phyloP scores from a whole-genome alignment of 2,113 vertebrate genomes.

The Psephotus haematonotus region DNA sequence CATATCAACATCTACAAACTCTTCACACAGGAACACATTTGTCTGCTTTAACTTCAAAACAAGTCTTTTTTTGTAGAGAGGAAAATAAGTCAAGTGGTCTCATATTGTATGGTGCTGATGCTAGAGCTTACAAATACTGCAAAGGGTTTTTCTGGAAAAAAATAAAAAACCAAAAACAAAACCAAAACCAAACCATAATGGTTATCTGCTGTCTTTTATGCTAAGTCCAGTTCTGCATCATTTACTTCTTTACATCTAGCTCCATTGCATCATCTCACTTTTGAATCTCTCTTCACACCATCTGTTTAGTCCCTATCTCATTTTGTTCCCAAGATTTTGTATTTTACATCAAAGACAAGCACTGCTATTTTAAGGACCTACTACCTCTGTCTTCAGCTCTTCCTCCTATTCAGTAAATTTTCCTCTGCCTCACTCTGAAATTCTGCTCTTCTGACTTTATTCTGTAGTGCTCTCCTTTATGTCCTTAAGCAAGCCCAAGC shows the following conservation, averaged over 20 bases:
- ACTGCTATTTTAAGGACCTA: slow-evolving; percentile 24
- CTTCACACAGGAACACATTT: background rate
- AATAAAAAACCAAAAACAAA: background rate
- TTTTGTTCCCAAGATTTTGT: slow-evolving; percentile 49
- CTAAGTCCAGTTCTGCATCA: slow-evolving; percentile 12
- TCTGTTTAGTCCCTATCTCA: slow-evolving; percentile 38
- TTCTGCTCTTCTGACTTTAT: background rate
- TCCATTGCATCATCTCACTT: background rate
- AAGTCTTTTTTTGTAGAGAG: background rate
- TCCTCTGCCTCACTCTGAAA: background rate
- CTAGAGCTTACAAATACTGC: background rate
- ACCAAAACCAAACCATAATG: background rate
- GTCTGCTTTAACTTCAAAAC: slow-evolving; percentile 7
- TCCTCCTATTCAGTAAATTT: slow-evolving; percentile 2
- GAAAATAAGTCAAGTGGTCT: background rate
- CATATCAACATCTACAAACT: background rate
- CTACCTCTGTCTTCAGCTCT: slow-evolving; percentile 32
- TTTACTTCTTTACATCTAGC: background rate
- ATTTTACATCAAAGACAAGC: slow-evolving; percentile 29
- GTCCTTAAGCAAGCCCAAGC: background rate
- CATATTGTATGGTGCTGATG: background rate
- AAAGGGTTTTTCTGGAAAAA: background rate
- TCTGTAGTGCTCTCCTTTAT: background rate
- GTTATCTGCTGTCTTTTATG: background rate
- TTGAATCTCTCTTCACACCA: slow-evolving; percentile 33